Evolutionary conservation across 2,888 invertebrate genomes (phyloP).

Genomic region (Hypena proboscidalis): DNA sequence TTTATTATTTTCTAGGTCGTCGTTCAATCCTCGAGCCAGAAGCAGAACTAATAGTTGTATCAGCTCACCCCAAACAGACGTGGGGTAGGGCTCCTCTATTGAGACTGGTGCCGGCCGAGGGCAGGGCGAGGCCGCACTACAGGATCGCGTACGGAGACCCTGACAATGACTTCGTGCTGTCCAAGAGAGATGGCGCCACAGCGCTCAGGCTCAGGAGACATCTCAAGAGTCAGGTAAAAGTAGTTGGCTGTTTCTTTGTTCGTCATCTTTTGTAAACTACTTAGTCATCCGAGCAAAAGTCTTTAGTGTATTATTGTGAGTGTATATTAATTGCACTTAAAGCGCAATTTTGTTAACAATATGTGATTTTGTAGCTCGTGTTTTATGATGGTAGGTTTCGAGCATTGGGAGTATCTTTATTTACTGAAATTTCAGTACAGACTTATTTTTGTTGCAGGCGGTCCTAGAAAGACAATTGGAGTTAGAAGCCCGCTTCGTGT

Average conservation of each 20-base stretch:
- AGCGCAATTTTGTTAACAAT: too few species aligned
- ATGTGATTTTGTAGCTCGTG: too few species aligned
- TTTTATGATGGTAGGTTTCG: too few species aligned
- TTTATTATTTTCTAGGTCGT: constrained; percentile 54
- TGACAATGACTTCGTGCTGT: constrained; percentile 61
- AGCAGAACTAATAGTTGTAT: constrained; percentile 68
- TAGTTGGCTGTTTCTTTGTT: not conserved
- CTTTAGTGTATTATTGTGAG: not conserved
- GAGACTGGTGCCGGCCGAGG: constrained; percentile 69
- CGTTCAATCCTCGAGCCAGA: constrained; percentile 71
- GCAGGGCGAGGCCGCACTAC: constrained; percentile 69
- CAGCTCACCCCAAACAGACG: constrained; percentile 63
- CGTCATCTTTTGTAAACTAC: too few species aligned
- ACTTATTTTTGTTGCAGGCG: constrained; percentile 29
- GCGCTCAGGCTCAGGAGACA: constrained; percentile 67
- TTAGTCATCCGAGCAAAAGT: too few species aligned
- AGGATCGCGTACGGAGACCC: constrained; percentile 70
- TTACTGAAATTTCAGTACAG: too few species aligned
- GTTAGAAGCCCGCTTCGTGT: constrained; percentile 72
- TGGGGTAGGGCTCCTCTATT: constrained; percentile 74
- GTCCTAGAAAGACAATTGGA: constrained; percentile 66
- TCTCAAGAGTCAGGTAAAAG: constrained; percentile 44
- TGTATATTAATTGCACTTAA: too few species aligned
- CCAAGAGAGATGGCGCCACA: constrained; percentile 72
- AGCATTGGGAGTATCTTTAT: too few species aligned